Evolutionary conservation across 2,888 invertebrate genomes (phyloP), one percentile per base, ranked within the genome.

Genomic region (Cosmia trapezina): DNA sequence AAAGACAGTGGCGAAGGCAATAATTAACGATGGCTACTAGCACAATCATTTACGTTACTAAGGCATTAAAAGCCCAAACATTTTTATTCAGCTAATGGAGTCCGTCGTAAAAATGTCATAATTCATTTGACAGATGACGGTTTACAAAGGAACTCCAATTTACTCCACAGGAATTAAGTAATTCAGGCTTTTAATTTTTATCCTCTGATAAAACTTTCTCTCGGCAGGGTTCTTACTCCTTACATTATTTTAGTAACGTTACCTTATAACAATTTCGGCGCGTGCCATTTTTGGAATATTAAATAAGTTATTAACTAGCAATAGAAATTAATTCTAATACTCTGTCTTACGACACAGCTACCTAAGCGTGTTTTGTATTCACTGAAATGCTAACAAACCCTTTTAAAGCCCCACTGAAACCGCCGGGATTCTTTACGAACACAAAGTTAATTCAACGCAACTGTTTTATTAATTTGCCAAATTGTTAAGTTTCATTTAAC

Each of bases 111-210:
- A 90, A 90, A 90, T 89, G 91, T 90, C 91, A 90, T 89, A 91
- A 91, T 90, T 92, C 87, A 91, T 93, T 92, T 92, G 91, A 93
- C 91, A 92, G 91, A 88, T 90, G 92, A 91, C 89, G 89, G 85
- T 89, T 88, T 88, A 88, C 86, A 88, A 89, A 89, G 87, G 84
- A 88, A 89, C 87, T 89, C 87, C 86, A 91, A 91, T 89, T 92
- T 90, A 87, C 87, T 89, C 80, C 84, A 72, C 83, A 83, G 76
- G 86, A 91, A 88, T 90, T 88, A 89, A 91, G 88, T 90, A 89
- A 92, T 90, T 89, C 84, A 83, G 77, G 76, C 87, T 88, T 88
- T 90, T 89, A 89, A 90, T 91, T 91, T 89, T 86, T 87, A 86
- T 88, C 82, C 86, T 75, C 71, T 81, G 81, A 81, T 81, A 86